Base-by-base conservation (phyloP, 2,888 invertebrate genomes). In the Lithodes maja region DNA sequence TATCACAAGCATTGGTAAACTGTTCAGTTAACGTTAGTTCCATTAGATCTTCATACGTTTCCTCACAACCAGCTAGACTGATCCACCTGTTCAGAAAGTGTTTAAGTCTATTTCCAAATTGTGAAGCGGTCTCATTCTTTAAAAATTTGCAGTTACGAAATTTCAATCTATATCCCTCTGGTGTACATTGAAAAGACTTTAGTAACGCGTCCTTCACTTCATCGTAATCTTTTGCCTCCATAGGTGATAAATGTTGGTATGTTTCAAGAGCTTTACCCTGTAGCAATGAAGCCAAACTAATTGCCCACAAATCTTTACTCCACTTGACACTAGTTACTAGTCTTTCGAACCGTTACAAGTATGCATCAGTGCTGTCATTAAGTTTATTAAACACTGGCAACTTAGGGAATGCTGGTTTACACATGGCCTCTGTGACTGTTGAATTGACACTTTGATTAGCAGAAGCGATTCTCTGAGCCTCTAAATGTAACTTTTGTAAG, bases 181-280 rank as follows among this genome's bases (percentile, higher is more conserved):
- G 69, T 69, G 83, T 83, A 69, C 69, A 83, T 61, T 33, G 81
- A n/a, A 81, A 81, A 54, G 55, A 55, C 81, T 52, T 81, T 52
- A 71, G 71, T 74, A 83, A 54, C 15, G 83, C 83, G n/a, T 5
- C 12, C 61, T 61, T 61, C 12, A 61, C 61, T 61, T 61, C 12
- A 50, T 85, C 78, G 15, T 68, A 78, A 33, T 78, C 49, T 17
- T 69, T 50, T 15, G 79, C 85, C 49, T 85, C 78, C 17, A 68
- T 53, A 12, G 50, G 78, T 69, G 85, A 79, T 15, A 85, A 53
- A 3, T 79, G 77, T 17, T 68, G 61, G 1, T 85, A 78, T n/a
- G 50, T 85, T 53, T 85, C 61, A n/a, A 85, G 50, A 3, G 79
- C 78, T 33, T 85, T 85, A 5, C 55, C 85, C 69, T 85, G 77